Evolutionary conservation across 2,888 invertebrate species (phyloP).

Genomic region (Piscicola geometra): DNA sequence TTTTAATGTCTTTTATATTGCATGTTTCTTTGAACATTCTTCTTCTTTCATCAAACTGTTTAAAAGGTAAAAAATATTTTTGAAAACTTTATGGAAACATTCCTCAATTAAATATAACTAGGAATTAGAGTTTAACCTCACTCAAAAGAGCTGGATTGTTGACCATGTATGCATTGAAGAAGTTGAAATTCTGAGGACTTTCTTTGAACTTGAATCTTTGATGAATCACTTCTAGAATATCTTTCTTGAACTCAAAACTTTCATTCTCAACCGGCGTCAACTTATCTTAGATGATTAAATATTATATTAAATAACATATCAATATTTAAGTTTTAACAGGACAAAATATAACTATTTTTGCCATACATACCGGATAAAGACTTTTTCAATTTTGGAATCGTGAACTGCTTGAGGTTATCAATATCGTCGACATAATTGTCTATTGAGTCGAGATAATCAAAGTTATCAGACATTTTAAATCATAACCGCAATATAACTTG

Average conservation of each 20-base stretch:
- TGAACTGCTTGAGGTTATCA: conserved; percentile 30
- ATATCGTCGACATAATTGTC: conserved; percentile 3
- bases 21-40: conserved; percentile 25
- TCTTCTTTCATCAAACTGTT: conserved; percentile 28
- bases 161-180: conserved; percentile 18
- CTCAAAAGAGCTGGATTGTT: conserved; percentile 19
- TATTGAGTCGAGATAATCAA: background rate
- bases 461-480: conserved; percentile 1
- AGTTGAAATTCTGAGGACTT: conserved; percentile 3
- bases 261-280: background rate
- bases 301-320: too few species aligned
- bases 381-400: conserved; percentile 26
- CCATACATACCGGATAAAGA: conserved; percentile 25
- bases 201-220: conserved; percentile 27
- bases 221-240: conserved; percentile 27
- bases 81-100: too few species aligned
- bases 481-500: too few species aligned
- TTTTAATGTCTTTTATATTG: conserved; percentile 26
- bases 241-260: conserved; percentile 24
- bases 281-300: conserved; percentile 12
- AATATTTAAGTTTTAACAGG: too few species aligned
- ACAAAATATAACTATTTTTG: too few species aligned
- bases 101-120: background rate
- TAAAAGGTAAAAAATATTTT: too few species aligned
- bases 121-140: background rate